Base-by-base conservation (phyloP, 2,113 vertebrate genomes). In the Festucalex cinctus region DNA sequence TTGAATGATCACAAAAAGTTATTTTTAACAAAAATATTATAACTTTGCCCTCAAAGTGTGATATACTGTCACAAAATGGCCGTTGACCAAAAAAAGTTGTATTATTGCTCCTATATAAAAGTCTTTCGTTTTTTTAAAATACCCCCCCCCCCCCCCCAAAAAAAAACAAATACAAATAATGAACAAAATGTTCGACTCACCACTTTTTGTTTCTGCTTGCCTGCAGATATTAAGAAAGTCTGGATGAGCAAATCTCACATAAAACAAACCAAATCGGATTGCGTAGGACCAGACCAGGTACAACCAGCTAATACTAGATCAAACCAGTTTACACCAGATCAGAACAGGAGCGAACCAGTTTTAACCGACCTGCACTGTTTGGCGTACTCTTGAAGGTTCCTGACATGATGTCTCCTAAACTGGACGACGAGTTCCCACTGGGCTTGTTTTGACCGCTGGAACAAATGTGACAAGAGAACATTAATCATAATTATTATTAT, bases 191-290 rank as follows among this genome's bases (percentile, higher is more conserved):
- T 4, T 43, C 6, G 1, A 67, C 97, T 96, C 86, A 99, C 97
- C 94, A 98, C 94, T 94, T 99, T 99, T 80, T 98, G 96, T 84
- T 98, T 99, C 92, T 97, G 97, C 89, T 99, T 99, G 78, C 94
- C 96, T 98, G 90, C 80, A 92, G 92, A 86, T 78, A 84, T 53
- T 51, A 91, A 2, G 8, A 71, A 74, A 71, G 8, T 64, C 37
- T 9, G 49, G 22, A 22, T 65, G 20, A 67, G 22, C 24, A 1
- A 62, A 26, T 5, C 20, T 2, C 65, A 1, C 9, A 16, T 37
- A 2, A 67, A 4, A 58, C 8, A 3, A 12, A 26, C 17, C 54
- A 65, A 39, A 44, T 19, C 51, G 44, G 61, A 22, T 6, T 63
- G 1, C 0, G 6, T 51, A 41, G 39, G 9, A 41, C 12, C 39